Evolutionary conservation across 2,113 vertebrate species (phyloP).

Genomic region (Spheniscus mendiculus): DNA sequence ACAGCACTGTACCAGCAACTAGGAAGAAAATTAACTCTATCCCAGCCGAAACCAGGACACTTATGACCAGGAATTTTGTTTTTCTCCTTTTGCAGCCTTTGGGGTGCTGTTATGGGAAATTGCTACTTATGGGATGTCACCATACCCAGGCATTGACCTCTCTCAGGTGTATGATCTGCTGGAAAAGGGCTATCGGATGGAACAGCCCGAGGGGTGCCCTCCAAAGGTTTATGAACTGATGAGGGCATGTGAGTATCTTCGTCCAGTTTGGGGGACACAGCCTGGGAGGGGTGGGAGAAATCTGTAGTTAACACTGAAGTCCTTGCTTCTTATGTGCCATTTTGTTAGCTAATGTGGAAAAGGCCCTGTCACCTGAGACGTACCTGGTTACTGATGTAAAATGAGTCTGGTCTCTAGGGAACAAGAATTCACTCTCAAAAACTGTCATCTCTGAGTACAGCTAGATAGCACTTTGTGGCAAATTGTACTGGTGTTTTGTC

Average conservation of each 20-base stretch:
- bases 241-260: conserved; percentile 92
- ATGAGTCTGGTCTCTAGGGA: not conserved
- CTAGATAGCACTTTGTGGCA: not conserved
- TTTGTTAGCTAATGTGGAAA: not conserved
- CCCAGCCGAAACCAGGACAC: too few species aligned
- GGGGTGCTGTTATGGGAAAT: conserved; percentile 98
- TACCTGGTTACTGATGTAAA: not conserved
- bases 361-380: rapidly evolving
- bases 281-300: not conserved
- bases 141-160: conserved; percentile 97
- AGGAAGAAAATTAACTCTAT: too few species aligned
- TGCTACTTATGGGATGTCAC: conserved; percentile 98
- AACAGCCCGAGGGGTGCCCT: conserved; percentile 97
- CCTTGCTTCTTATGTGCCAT: not conserved
- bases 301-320: not conserved
- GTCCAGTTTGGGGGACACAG: not conserved
- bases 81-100: conserved; percentile 81
- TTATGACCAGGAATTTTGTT: not conserved
- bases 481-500: not conserved
- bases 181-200: conserved; percentile 99
- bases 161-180: conserved; percentile 98
- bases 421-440: not conserved
- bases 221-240: conserved; percentile 98
- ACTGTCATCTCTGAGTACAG: not conserved
- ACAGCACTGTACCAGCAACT: too few species aligned